Evolutionary conservation across 2,113 vertebrate genomes (phyloP), one percentile per base, ranked within the genome.

Genomic region (Salvelinus sp.): DNA sequence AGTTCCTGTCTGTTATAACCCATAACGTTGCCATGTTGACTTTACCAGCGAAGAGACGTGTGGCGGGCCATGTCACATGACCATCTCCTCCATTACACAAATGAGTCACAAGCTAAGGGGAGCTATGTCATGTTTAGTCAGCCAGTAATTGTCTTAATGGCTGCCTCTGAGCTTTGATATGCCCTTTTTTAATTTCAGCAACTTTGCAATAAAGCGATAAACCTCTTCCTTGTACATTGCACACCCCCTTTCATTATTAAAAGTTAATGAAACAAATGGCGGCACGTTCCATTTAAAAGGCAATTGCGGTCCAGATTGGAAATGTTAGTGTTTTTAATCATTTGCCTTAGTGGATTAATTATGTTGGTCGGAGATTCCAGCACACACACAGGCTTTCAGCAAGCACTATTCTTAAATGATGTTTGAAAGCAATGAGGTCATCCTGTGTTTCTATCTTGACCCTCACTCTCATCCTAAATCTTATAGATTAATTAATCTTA

Each of bases 71-170:
- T 18, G 72, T 73, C 64, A 73, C 27, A 48, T 69, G 54, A 50
- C 33, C 16, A n/a, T 38, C 22, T 64, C 28, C 28, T 64, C 20
- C 67, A 74, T 74, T 64, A 79, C 30, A 57, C 44, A 48, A n/a
- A 50, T 30, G 38, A 47, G 23, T 70, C 65, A 1, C 50, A 6
- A 22, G 20, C 30, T 23, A 2, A 23, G 27, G 48, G 44, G 58
- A 64, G 60, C 48, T 38, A 30, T 72, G 44, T 50, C 44, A 12
- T 57, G 60, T 76, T 77, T 62, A 68, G 74, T 65, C 20, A 30
- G 50, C 14, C 28, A n/a, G 38, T 75, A 76, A 76, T 70, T 74
- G 70, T 72, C 14, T 25, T 71, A 69, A 73, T 73, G 72, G 63
- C 68, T 54, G 22, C 47, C 22, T 23, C 23, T 64, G 60, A 14